Base-by-base conservation (phyloP, 2,797 vertebrate genomes). In the Acanthurus lineatus region DNA sequence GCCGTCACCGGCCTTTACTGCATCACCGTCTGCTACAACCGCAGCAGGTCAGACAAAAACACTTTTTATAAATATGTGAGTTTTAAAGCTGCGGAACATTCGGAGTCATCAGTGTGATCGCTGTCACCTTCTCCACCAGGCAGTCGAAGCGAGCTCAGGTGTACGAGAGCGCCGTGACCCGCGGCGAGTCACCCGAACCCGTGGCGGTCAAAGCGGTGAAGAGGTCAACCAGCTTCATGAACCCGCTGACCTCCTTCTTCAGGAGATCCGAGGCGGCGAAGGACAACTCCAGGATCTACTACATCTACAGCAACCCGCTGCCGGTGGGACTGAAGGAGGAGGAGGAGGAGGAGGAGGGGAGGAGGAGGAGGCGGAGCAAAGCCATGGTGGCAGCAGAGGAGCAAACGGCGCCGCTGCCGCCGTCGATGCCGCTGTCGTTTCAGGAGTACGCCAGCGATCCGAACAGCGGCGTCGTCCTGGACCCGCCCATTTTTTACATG, bases 241-340 rank as follows among this genome's bases (percentile, higher is more conserved):
- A 93, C 70, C 88, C 92, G 8, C 84, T 93, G 2, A 54, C 25
- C 25, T 25, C 89, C 65, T 82, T 92, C 74, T 88, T 94, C 83
- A 92, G 83, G 56, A 88, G 82, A 67, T 66, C 85, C 2, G 89
- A 93, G 20, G 45, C 58, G 4, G 65, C 82, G 0, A 90, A 85
- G 67, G 91, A 94, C 79, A 88, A 91, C 85, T 89, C 93, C 40
- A 81, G 77, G 48, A 94, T 96, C 92, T 96, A 93, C 69, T 96
- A 94, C 87, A 96, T 95, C 85, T 95, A 95, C 86, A 95, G 91
- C 58, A 95, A 96, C 86, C 94, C 94, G 0, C 87, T 93, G 77
- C 90, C 94, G 5, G 79, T 95, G 1, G 91, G 91, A n/a, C 52
- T 89, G 57, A 91, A 91, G 61, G 93, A 95, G 42, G 93, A 93